These are phyloP conservation scores for Mormyrus proboscirostris DNA, from an alignment of 2,797 vertebrate species.

Conservation along the genomic window DNA sequence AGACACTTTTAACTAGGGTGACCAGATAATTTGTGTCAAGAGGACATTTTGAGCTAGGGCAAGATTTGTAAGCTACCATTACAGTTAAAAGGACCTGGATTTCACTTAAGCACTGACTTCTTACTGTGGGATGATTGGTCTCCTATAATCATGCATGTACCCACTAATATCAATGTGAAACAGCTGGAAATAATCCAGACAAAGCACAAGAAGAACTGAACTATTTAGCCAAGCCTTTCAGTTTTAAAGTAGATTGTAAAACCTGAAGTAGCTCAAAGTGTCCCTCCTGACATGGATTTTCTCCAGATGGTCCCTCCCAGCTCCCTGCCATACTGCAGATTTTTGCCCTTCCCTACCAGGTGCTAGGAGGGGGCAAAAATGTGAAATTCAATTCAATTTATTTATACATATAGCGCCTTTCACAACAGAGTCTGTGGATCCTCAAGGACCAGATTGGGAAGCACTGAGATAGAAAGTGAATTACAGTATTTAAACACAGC, in stretches of 20 bases:
- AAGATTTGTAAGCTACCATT: not conserved
- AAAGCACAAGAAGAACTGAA: not conserved
- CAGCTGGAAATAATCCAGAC: not conserved
- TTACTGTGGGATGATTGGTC: not conserved
- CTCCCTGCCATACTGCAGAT: not conserved
- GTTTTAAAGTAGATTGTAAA: not conserved
- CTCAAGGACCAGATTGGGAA: not conserved
- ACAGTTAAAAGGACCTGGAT: not conserved
- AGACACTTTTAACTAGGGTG: not conserved
- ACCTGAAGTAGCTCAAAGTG: not conserved
- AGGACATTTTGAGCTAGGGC: not conserved
- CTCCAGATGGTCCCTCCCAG: not conserved
- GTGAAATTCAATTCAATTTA: not conserved
- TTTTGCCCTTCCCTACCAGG: too few species aligned
- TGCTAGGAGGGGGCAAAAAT: not conserved
- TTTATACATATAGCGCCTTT: not conserved
- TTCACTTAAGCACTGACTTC: not conserved
- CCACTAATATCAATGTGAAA: not conserved
- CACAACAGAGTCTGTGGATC: not conserved
- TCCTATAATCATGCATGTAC: not conserved
- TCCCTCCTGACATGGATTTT: not conserved
- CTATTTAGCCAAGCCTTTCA: too few species aligned
- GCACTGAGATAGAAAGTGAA: not conserved
- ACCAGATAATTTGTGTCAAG: not conserved
- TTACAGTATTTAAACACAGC: not conserved